Evolutionary conservation across 2,797 vertebrate genomes (phyloP).

Genomic region (Aythya fuligula): DNA sequence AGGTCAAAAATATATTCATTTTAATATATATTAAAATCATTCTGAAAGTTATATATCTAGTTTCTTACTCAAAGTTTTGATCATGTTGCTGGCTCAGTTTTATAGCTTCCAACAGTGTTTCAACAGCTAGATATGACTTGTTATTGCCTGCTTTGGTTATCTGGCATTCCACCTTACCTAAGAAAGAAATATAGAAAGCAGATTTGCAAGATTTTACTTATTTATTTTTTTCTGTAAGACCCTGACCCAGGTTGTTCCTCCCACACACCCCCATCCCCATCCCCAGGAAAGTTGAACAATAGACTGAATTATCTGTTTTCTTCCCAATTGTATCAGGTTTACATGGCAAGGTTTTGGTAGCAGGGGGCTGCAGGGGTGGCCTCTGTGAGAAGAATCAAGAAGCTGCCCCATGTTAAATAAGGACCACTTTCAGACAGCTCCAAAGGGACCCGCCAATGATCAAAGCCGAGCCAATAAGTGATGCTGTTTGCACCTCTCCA

Average conservation of each 20-base stretch:
- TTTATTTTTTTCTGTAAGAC: neutral
- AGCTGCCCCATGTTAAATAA: too few species aligned
- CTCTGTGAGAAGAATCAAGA: too few species aligned
- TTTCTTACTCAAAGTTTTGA: slow-evolving; percentile 83
- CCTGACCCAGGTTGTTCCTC: neutral
- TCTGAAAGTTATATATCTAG: neutral
- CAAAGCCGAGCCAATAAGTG: too few species aligned
- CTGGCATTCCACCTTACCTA: slow-evolving; percentile 81
- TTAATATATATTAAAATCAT: neutral
- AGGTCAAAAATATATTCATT: neutral
- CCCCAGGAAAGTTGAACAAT: neutral
- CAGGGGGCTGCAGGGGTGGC: too few species aligned
- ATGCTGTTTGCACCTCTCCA: too few species aligned
- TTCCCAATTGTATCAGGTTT: neutral
- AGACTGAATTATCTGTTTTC: neutral
- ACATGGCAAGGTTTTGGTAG: too few species aligned
- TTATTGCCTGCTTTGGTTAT: slow-evolving; percentile 66
- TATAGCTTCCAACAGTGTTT: slow-evolving; percentile 81
- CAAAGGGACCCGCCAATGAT: too few species aligned
- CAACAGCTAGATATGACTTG: slow-evolving; percentile 55
- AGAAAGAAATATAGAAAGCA: slow-evolving; percentile 30
- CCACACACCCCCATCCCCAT: neutral
- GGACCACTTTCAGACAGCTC: too few species aligned
- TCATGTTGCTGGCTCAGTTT: slow-evolving; percentile 76
- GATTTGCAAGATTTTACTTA: neutral